Evolutionary conservation across 2,113 vertebrate genomes (phyloP).

Genomic region (Atractosteus spatula): DNA sequence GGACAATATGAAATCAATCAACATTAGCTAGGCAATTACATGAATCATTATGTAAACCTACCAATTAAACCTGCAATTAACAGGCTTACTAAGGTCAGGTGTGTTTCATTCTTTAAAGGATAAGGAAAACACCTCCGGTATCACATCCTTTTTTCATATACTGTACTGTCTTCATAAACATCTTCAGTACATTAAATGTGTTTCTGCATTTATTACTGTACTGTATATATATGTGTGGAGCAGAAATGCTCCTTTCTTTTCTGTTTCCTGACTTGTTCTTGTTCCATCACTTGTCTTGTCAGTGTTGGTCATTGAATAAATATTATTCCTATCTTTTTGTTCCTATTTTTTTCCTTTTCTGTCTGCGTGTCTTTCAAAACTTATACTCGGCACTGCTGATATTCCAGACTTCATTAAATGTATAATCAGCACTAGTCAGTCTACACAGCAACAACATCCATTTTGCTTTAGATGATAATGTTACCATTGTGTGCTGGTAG

Average conservation of each 20-base stretch:
- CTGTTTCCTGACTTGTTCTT: slow-evolving; percentile 1
- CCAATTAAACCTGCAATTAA: too few species aligned
- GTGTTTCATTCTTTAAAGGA: too few species aligned
- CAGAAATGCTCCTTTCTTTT: slow-evolving; percentile 6
- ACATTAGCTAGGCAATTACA: too few species aligned
- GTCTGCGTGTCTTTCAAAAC: background rate
- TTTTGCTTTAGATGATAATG: too few species aligned
- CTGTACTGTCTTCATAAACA: background rate
- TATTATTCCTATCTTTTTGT: slow-evolving; percentile 35
- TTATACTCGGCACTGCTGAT: too few species aligned
- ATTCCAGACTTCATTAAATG: too few species aligned
- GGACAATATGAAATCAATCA: too few species aligned
- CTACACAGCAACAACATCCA: too few species aligned
- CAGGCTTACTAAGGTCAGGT: too few species aligned
- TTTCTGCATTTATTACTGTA: slow-evolving; percentile 20
- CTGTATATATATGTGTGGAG: background rate
- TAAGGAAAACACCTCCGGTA: background rate
- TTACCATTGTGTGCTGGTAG: too few species aligned
- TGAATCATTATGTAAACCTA: too few species aligned
- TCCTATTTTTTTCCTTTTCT: slow-evolving; percentile 31
- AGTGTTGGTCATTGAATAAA: slow-evolving; percentile 54
- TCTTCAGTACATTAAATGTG: slow-evolving; percentile 21
- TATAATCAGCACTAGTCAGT: too few species aligned
- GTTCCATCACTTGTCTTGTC: background rate
- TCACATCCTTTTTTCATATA: background rate